Evolutionary conservation across 2,888 invertebrate genomes (phyloP), one percentile per base, ranked within the genome.

Genomic region (Amaurobius ferox): DNA sequence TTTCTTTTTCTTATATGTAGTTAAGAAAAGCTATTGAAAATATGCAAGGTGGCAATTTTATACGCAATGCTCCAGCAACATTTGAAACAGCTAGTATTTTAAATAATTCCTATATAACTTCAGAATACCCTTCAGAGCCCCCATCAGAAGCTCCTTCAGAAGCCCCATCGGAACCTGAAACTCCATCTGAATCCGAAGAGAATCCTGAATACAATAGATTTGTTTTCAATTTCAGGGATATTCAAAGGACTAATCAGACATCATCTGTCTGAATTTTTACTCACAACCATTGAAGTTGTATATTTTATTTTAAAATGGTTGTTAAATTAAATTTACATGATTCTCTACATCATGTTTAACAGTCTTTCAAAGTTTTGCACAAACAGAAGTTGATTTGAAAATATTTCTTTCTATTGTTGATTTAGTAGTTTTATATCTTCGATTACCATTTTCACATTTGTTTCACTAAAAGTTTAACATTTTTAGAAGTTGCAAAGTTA

Each of bases 61-160:
- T 78, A 5, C 68, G 87, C 28, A 81, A 68, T 62, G 26, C 78
- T 16, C 80, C 87, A 13, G 26, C 32, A 35, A 61, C 72, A 62
- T 78, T 78, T 81, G 87, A 87, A 73, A 81, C 80, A 11, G 64
- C 73, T 1, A 72, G 80, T 35, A 80, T 87, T 40, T 64, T 81
- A 28, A 78, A 73, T 30, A 87, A 73, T 87, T 66, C 74, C 7
- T 80, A 86, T 67, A 68, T 62, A 23, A 19, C 74, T 26, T 44
- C 80, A 29, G 86, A 87, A 11, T 72, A 32, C 30, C 80, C 87
- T 28, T 87, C 87, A 29, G 87, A 87, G 30, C 87, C 81, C 16
- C 87, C 87, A 19, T 87, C 87, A 29, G 87, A 87, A 70, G 77
- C 81, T 30, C 67, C 87, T 28, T 87, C 87, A 29, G 87, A 87